Evolutionary conservation across 1,140 invertebrate species (phyloP), one percentile per base, ranked within the genome.

Genomic region (Acromyrmex heyeri): DNA sequence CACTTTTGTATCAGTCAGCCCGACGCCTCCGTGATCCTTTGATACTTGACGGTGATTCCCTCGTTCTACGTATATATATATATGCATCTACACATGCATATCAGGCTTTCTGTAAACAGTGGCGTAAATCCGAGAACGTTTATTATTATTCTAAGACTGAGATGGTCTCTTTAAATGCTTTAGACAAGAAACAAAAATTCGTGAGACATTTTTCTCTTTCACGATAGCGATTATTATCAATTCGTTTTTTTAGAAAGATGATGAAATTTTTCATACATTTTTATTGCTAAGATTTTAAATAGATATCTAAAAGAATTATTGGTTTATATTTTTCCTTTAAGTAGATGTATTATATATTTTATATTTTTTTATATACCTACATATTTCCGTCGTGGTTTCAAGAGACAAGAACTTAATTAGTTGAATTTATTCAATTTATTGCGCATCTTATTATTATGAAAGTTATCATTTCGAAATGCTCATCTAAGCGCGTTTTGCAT

Each of bases 1-100:
- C 87, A 89, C 90, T 92, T 91, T 92, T 90, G 85, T 87, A 85
- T 87, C 87, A 76, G 73, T 67, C 81, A 53, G 38, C 69, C 86
- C 87, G 87, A 91, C 87, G 75, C 87, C 85, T 86, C 77, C 48
- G 70, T 81, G 48, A 5, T 75, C 57, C 50, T 27, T 50, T 59
- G 24, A 50, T 73, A 1, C 67, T 61, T 30, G 34, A 48, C 38
- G 21, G 38, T 64, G 34, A 50, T 50, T 59, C 72, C 14, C 44
- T 65, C 34, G 34, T 38, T 57, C 3, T 3, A 24, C 53, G 34
- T 21, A 21, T 21, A 1, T 62, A 27, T 10, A 55, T 44, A 24
- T 18, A 55, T 21, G 12, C 18, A 30, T 59, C n/a, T 59, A 70
- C 67, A 55, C 55, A 38, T 50, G 64, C 59, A 53, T 38, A 57